Evolutionary conservation across 2,797 vertebrate species (phyloP).

Genomic region (Brotula barbata): DNA sequence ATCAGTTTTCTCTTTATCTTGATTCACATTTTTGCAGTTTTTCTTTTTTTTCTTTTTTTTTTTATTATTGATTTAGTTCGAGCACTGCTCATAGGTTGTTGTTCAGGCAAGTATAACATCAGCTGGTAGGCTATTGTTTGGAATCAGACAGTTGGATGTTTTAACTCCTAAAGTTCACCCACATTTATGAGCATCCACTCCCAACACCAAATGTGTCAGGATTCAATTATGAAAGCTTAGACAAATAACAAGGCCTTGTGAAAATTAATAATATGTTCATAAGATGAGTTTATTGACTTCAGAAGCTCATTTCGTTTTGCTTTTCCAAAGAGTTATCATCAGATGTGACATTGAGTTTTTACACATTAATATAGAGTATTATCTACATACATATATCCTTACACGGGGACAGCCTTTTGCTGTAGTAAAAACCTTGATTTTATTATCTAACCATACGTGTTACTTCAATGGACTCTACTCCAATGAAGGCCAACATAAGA

Average conservation of each 20-base stretch:
- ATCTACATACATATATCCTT: too few species aligned
- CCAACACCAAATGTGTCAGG: conserved; percentile 16
- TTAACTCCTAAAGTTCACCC: too few species aligned
- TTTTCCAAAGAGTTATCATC: not conserved
- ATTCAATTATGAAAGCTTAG: conserved; percentile 5
- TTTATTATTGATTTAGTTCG: conserved; percentile 61
- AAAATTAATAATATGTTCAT: too few species aligned
- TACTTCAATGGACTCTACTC: not conserved
- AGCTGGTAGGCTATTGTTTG: conserved; percentile 34
- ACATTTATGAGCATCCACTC: too few species aligned
- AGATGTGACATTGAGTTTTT: not conserved
- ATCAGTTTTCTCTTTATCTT: conserved; percentile 67
- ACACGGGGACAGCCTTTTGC: not conserved
- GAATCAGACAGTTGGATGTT: conserved; percentile 16
- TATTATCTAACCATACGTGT: not conserved
- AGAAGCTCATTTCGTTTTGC: not conserved
- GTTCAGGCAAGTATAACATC: conserved; percentile 38
- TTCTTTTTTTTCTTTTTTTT: too few species aligned
- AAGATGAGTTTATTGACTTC: too few species aligned
- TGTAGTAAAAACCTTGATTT: not conserved
- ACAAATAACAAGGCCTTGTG: too few species aligned
- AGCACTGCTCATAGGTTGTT: conserved; percentile 40
- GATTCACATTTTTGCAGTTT: conserved; percentile 60
- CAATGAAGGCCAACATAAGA: conserved; percentile 3
- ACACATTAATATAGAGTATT: too few species aligned